Percentiles rank a stretch among this genome's conserved stretches.
Evolutionary conservation across 2,888 invertebrate species (phyloP).

Genomic region (Eristalinus aeneus): DNA sequence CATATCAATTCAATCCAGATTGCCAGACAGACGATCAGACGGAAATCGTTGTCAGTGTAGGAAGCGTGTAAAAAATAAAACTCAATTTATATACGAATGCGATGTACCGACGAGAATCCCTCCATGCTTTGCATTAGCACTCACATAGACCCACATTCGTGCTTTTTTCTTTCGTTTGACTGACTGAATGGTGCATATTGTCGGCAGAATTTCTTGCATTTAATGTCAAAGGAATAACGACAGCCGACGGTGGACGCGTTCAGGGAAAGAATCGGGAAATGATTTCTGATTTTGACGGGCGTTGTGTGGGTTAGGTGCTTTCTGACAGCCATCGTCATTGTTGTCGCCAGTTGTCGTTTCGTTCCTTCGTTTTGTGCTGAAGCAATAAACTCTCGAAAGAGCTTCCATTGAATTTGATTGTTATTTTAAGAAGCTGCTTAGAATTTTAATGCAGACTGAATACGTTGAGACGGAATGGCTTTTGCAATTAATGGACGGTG

Average conservation of each 20-base stretch:
- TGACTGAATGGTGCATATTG: not conserved
- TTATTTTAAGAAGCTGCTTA: not conserved
- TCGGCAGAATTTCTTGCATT: not conserved
- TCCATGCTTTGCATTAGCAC: not conserved
- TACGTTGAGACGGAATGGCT: not conserved
- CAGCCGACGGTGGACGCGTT: not conserved
- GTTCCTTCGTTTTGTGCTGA: not conserved
- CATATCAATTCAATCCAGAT: conserved; percentile 9
- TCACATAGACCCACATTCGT: not conserved
- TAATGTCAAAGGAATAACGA: not conserved
- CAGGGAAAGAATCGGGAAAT: not conserved
- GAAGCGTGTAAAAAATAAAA: conserved; percentile 37
- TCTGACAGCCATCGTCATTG: not conserved
- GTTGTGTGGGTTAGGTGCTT: not conserved
- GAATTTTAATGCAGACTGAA: not conserved
- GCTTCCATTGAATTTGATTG: not conserved
- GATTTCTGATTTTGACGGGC: not conserved
- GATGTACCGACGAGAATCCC: conserved; percentile 4
- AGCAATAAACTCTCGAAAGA: not conserved
- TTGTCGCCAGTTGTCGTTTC: too few species aligned
- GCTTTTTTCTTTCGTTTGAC: not conserved
- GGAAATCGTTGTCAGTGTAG: conserved; percentile 42
- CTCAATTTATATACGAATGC: conserved; percentile 27
- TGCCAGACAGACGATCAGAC: conserved; percentile 46
- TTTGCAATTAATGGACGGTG: not conserved